Evolutionary conservation across 92 coral and sea anemone genomes (phyloP).

Genomic region (Paramuricea clavata): DNA sequence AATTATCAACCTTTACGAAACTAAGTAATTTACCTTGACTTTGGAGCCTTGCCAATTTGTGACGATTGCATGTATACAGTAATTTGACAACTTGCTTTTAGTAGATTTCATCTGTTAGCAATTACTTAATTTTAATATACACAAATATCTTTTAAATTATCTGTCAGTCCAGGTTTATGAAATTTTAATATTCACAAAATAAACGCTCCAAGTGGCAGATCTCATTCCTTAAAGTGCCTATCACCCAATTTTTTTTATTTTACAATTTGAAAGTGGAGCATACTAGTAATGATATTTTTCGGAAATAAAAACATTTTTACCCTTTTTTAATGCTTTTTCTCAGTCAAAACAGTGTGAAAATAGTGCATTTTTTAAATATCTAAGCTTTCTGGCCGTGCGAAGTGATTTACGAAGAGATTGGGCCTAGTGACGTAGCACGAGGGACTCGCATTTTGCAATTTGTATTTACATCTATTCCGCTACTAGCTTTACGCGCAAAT

Average conservation of each 20-base stretch:
- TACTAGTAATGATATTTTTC: neutral
- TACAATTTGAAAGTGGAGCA: neutral
- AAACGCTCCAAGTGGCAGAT: no score
- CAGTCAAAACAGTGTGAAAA: neutral
- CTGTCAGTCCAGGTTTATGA: no score
- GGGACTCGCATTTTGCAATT: neutral
- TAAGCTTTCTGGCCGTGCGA: neutral
- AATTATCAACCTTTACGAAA: no score
- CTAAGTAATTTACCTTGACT: no score
- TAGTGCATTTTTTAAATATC: neutral
- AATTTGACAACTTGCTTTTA: no score
- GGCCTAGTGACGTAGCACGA: conserved; percentile 8
- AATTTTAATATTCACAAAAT: no score
- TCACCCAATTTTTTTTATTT: conserved; percentile 5
- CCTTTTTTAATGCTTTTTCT: neutral
- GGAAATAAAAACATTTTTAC: neutral
- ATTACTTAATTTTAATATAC: no score
- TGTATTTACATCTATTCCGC: neutral
- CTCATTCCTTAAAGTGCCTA: conserved; percentile 13
- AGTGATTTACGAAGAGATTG: neutral
- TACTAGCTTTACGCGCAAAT: no score
- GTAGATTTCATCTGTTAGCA: no score
- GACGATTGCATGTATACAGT: no score
- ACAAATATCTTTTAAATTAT: no score
- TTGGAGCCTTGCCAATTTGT: no score